These are phyloP conservation scores for Presbytis comata DNA, from an alignment of 2,797 vertebrate genomes.

Conservation along the genomic window DNA sequence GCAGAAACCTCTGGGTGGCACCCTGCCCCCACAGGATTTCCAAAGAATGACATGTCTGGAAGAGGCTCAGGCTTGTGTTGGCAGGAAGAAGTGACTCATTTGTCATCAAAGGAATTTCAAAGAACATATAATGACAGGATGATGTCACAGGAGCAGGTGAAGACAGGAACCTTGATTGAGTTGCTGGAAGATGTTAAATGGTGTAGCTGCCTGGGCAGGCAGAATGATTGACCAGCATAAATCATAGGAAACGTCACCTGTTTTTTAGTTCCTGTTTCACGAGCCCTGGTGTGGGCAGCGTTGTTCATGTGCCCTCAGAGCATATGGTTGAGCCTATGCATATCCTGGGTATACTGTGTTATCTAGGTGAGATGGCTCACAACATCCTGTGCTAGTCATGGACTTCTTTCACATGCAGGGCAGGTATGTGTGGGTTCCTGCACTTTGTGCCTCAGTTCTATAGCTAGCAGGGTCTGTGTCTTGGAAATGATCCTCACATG, in stretches of 20 bases:
- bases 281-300: constrained; percentile 63
- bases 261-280: constrained; percentile 74
- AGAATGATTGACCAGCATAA: constrained; percentile 70
- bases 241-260: constrained; percentile 77
- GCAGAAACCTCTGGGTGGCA: constrained; percentile 31
- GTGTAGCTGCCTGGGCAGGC: constrained; percentile 50
- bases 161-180: constrained; percentile 69
- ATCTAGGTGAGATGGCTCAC: constrained; percentile 14
- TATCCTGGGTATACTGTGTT: constrained; percentile 64
- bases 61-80: constrained; percentile 60
- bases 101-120: constrained; percentile 67
- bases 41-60: constrained; percentile 18
- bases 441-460: neutral
- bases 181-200: constrained; percentile 45
- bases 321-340: constrained; percentile 72
- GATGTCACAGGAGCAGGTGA: constrained; percentile 70
- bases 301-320: constrained; percentile 54
- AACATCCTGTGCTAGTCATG: constrained; percentile 19
- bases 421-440: neutral
- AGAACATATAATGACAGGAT: constrained; percentile 60
- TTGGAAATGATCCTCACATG: neutral
- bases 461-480: neutral
- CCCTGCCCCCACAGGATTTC: constrained; percentile 21
- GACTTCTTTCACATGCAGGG: neutral
- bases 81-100: constrained; percentile 75